A percentile compares a stretch with the other conserved stretches of the same genome.
These are phyloP conservation scores for Callinectes sapidus DNA, from an alignment of 2,888 invertebrate species.

Conservation along the genomic window DNA sequence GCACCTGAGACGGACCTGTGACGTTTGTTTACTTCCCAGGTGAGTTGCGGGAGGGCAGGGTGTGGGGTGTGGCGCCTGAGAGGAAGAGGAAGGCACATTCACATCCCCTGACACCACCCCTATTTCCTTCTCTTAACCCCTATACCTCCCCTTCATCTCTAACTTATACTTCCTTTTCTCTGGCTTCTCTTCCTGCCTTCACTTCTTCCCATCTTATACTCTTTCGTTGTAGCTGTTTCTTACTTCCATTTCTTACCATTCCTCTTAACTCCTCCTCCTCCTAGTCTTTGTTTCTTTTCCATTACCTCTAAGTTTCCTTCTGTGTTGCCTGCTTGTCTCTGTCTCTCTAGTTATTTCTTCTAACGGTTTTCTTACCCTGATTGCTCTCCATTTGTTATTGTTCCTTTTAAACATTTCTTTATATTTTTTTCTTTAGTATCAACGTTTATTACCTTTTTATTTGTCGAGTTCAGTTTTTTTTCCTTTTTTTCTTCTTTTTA, in stretches of 20 bases:
- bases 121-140: neutral
- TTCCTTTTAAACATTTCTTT: no score
- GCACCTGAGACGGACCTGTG: constrained; percentile 30
- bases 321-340: no score
- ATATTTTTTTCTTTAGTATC: no score
- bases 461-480: no score
- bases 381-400: no score
- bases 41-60: neutral
- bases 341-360: no score
- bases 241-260: neutral
- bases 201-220: neutral
- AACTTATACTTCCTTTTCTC: neutral
- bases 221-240: neutral
- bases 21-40: constrained; percentile 26
- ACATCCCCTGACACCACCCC: neutral
- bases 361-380: no score
- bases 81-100: neutral
- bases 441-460: no score
- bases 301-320: no score
- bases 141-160: neutral
- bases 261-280: neutral
- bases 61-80: neutral
- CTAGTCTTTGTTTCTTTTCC: no score
- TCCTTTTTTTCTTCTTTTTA: no score
- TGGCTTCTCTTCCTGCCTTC: neutral